A percentile compares a stretch with the other conserved stretches of the same genome.
These are phyloP conservation scores for Oplegnathus fasciatus DNA, from an alignment of 2,113 vertebrate species.

Conservation along the genomic window DNA sequence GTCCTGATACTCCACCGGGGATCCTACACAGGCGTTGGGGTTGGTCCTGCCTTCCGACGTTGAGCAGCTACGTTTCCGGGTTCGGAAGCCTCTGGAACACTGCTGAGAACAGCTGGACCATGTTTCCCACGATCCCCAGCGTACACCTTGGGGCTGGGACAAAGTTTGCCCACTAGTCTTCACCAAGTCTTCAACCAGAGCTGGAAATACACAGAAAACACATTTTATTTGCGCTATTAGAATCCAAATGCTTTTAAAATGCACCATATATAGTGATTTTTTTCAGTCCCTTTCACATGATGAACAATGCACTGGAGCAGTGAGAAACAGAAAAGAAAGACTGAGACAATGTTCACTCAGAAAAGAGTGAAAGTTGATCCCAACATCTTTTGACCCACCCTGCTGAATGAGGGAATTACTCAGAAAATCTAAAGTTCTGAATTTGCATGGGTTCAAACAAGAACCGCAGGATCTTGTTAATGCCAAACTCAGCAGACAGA, in stretches of 20 bases:
- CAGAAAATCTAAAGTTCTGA: neutral
- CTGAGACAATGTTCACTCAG: neutral
- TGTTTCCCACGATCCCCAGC: slow-evolving; percentile 92
- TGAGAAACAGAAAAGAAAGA: neutral
- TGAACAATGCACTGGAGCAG: neutral
- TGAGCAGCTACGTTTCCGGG: slow-evolving; percentile 79
- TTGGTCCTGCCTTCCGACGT: slow-evolving; percentile 68
- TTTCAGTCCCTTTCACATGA: neutral
- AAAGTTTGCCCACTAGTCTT: slow-evolving; percentile 79
- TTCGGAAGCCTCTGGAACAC: slow-evolving; percentile 91
- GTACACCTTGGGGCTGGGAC: slow-evolving; percentile 86
- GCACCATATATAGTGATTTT: neutral
- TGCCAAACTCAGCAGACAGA: slow-evolving; percentile 18
- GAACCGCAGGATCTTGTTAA: slow-evolving; percentile 2
- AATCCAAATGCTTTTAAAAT: neutral
- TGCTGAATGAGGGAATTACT: neutral
- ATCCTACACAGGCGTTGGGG: slow-evolving; percentile 64
- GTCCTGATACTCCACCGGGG: slow-evolving; percentile 91
- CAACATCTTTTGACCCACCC: neutral
- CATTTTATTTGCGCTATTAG: neutral
- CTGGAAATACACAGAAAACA: slow-evolving; percentile 74
- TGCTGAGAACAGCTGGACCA: slow-evolving; percentile 95
- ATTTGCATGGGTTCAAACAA: neutral
- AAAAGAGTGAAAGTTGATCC: neutral
- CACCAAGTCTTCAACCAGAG: slow-evolving; percentile 91